These are phyloP conservation scores for Xestia xanthographa DNA, from an alignment of 2,888 invertebrate genomes.

Conservation along the genomic window DNA sequence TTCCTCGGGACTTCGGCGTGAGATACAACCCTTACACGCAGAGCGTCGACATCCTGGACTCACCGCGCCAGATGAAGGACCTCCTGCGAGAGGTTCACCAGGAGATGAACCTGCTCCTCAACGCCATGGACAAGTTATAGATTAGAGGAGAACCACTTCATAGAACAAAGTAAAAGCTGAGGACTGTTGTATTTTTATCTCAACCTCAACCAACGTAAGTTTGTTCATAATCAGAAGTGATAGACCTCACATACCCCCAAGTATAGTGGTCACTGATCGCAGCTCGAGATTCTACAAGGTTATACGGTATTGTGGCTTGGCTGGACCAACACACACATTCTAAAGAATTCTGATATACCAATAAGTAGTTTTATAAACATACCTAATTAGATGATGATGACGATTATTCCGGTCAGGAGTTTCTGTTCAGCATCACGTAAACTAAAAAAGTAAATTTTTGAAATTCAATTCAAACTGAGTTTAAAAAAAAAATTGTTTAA, in stretches of 20 bases:
- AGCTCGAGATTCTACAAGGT: conserved; percentile 6
- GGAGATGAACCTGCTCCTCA: conserved; percentile 94
- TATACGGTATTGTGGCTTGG: conserved; percentile 33
- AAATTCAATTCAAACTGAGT: conserved; percentile 10
- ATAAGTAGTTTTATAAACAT: conserved; percentile 14
- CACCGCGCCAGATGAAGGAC: conserved; percentile 96
- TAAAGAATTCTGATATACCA: conserved; percentile 44
- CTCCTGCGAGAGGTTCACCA: conserved; percentile 95
- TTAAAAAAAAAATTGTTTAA: conserved; percentile 2
- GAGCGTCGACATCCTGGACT: conserved; percentile 98
- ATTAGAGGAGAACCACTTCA: conserved; percentile 1
- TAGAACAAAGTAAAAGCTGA: not conserved
- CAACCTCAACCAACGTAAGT: not conserved
- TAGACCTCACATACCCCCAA: conserved; percentile 23
- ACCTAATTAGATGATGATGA: not conserved
- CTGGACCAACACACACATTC: conserved; percentile 46
- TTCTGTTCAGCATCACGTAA: not conserved
- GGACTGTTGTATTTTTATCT: not conserved
- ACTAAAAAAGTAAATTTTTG: conserved; percentile 5
- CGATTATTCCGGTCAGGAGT: conserved; percentile 1
- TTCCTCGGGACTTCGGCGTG: conserved; percentile 97
- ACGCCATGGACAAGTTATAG: conserved; percentile 93
- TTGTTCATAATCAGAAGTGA: conserved; percentile 7
- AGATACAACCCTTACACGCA: conserved; percentile 99
- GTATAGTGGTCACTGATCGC: conserved; percentile 19